These are phyloP conservation scores for Helicolenus hilgendorfi DNA, from an alignment of 2,797 vertebrate genomes.

Conservation along the genomic window DNA sequence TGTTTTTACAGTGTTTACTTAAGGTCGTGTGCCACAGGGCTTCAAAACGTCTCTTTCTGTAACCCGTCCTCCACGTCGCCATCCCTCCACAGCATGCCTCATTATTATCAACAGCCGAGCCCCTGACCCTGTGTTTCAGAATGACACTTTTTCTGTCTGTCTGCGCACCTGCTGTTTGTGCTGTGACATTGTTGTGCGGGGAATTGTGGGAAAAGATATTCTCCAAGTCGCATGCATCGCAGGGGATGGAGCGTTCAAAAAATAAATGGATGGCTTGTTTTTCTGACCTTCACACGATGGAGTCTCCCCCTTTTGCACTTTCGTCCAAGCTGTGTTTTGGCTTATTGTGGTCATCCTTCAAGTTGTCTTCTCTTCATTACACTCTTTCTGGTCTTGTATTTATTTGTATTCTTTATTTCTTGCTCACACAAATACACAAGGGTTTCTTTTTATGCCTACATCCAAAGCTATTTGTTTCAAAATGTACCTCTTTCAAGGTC, in stretches of 20 bases:
- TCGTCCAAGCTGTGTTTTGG: slow-evolving; percentile 33
- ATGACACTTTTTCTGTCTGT: slow-evolving; percentile 6
- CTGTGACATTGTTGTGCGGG: slow-evolving; percentile 25
- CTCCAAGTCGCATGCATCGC: slow-evolving; percentile 27
- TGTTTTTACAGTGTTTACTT: slow-evolving; percentile 38
- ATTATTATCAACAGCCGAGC: slow-evolving; percentile 16
- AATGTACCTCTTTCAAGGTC: neutral
- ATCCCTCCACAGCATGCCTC: slow-evolving; percentile 14
- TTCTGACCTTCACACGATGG: slow-evolving; percentile 63
- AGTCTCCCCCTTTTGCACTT: slow-evolving; percentile 44
- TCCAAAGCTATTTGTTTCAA: neutral
- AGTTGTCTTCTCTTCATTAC: neutral
- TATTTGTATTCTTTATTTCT: neutral
- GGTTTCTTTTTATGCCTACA: neutral
- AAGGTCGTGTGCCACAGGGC: neutral
- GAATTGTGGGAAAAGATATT: slow-evolving; percentile 42
- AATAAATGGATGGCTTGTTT: slow-evolving; percentile 75
- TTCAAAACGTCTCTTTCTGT: slow-evolving; percentile 20
- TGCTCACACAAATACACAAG: neutral
- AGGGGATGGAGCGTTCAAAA: slow-evolving; percentile 48
- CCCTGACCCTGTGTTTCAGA: slow-evolving; percentile 36
- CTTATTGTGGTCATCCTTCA: neutral
- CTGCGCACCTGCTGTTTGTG: slow-evolving; percentile 75
- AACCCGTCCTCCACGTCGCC: neutral
- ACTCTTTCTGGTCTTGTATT: neutral